Percentiles rank a stretch among this genome's conserved stretches.
phyloP scores from a whole-genome alignment of 2,797 vertebrate genomes.

The Silurus aristotelis region DNA sequence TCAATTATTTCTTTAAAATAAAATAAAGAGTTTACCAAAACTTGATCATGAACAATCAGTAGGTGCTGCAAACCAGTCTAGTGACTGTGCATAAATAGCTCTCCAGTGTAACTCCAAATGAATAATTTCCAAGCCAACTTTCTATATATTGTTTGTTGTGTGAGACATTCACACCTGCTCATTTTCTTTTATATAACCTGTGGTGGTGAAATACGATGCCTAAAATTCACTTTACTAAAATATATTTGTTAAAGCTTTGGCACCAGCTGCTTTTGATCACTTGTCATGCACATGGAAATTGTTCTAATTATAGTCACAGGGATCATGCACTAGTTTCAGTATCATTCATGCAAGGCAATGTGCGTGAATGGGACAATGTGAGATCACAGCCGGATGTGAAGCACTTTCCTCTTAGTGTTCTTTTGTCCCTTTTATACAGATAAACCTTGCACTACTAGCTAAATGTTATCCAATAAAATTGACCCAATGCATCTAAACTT shows the following conservation, averaged over 20 bases:
- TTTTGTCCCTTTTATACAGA: not conserved
- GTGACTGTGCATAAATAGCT: not conserved
- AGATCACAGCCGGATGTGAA: not conserved
- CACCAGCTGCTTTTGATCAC: not conserved
- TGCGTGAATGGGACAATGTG: not conserved
- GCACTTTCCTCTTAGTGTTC: not conserved
- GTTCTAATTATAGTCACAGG: not conserved
- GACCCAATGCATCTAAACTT: not conserved
- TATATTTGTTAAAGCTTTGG: not conserved
- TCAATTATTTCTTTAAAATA: not conserved
- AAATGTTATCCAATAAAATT: not conserved
- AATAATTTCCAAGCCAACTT: not conserved
- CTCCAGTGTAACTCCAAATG: not conserved
- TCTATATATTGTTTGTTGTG: not conserved
- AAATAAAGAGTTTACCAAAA: not conserved
- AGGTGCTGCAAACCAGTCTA: not conserved
- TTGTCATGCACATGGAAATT: not conserved
- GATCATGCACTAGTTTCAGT: not conserved
- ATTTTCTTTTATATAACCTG: not conserved
- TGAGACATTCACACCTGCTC: not conserved
- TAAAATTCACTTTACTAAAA: not conserved
- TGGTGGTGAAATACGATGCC: not conserved
- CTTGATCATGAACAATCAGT: not conserved
- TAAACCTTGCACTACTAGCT: not conserved
- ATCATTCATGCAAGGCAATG: not conserved